Conservation (phyloP, 2,888 invertebrate species). For the Zootermopsis nevadensis region DNA sequence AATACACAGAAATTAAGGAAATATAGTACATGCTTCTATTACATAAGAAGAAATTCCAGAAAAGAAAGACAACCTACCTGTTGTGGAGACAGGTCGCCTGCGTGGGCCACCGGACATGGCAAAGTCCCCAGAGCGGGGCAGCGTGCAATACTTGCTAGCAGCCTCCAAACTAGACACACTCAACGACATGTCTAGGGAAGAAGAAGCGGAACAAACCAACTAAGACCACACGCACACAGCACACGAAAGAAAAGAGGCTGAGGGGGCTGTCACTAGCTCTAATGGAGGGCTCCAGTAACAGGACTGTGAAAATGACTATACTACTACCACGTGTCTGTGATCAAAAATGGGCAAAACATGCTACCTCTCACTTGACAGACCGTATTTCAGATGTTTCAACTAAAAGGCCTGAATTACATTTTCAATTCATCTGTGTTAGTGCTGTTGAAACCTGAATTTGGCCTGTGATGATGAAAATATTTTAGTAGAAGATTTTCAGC, state of each 20-base stretch:
- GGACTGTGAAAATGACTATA: too few species aligned
- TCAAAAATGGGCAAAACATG: too few species aligned
- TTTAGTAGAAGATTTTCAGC: too few species aligned
- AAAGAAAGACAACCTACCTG: conserved; percentile 64
- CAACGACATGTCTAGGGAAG: conserved; percentile 56
- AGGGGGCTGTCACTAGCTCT: background rate
- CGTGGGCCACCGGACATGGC: conserved; percentile 67
- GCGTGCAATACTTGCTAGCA: conserved; percentile 69
- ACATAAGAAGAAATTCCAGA: background rate
- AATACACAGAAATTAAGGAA: background rate
- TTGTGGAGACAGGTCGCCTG: conserved; percentile 71
- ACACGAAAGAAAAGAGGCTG: background rate
- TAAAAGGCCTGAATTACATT: too few species aligned
- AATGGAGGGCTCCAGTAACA: background rate
- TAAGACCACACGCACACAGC: conserved; percentile 57
- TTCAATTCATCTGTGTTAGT: too few species aligned
- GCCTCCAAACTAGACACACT: conserved; percentile 63
- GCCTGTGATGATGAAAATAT: too few species aligned
- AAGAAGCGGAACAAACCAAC: conserved; percentile 54
- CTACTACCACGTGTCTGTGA: too few species aligned
- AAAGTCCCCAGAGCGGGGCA: conserved; percentile 67
- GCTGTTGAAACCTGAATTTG: too few species aligned
- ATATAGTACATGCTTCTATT: background rate
- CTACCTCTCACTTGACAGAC: too few species aligned
- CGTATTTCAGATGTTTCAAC: too few species aligned